phyloP scores from a whole-genome alignment of 1,140 invertebrate genomes.

The Ladona fulva region DNA sequence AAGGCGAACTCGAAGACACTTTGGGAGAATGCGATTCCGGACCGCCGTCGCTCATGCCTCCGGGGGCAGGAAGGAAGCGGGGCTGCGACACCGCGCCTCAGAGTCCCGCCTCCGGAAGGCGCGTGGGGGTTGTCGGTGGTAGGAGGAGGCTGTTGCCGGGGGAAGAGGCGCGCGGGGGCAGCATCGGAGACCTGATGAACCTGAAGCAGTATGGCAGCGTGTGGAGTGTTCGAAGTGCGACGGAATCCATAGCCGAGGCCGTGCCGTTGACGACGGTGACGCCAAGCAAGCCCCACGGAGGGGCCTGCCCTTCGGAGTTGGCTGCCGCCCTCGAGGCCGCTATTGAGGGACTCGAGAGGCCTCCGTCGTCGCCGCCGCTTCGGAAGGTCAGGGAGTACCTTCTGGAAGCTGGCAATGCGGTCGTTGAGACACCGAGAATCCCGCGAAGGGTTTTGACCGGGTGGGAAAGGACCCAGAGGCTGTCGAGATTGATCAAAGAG shows the following conservation, averaged over 20 bases:
- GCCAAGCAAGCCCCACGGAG: slow-evolving; percentile 32
- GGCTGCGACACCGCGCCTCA: slow-evolving; percentile 31
- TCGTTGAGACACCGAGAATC: background rate
- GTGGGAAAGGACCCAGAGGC: slow-evolving; percentile 52
- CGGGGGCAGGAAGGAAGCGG: background rate
- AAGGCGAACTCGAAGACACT: slow-evolving; percentile 31
- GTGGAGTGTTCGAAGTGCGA: slow-evolving; percentile 48
- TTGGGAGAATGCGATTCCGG: slow-evolving; percentile 41
- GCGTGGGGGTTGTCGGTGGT: background rate
- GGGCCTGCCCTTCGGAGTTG: background rate
- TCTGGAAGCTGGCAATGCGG: background rate
- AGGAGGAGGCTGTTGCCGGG: background rate
- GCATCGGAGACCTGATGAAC: slow-evolving; percentile 71
- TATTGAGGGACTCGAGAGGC: background rate
- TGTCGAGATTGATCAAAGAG: slow-evolving; percentile 52
- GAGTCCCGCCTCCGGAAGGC: slow-evolving; percentile 41
- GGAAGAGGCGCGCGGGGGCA: slow-evolving; percentile 39
- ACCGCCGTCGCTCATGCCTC: slow-evolving; percentile 17
- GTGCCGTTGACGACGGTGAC: slow-evolving; percentile 63
- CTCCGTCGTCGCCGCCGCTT: background rate
- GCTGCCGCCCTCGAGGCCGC: background rate
- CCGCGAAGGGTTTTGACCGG: slow-evolving; percentile 30
- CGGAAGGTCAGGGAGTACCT: background rate
- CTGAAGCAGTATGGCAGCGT: slow-evolving; percentile 56
- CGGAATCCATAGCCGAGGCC: slow-evolving; percentile 51